Percentiles rank a stretch among this genome's conserved stretches.
These are phyloP conservation scores for Tetraneura akinire DNA, from an alignment of 1,140 invertebrate species.

Conservation along the genomic window DNA sequence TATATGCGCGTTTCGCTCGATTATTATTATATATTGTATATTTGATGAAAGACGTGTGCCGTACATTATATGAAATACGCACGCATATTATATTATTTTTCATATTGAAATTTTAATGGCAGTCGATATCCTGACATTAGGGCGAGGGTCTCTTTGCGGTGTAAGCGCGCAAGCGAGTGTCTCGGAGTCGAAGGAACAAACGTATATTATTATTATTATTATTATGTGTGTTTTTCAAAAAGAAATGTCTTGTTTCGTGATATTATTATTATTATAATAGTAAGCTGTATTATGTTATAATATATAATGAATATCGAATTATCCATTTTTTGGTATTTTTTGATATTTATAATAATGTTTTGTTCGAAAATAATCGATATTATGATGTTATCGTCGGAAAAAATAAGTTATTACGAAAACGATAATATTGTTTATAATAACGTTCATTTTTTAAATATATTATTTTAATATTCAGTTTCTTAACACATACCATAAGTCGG, in stretches of 20 bases:
- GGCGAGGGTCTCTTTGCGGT: not conserved
- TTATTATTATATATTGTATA: constrained; percentile 28
- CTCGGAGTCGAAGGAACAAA: not conserved
- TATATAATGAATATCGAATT: too few species aligned
- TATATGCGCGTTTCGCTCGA: constrained; percentile 5
- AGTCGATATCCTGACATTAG: constrained; percentile 31
- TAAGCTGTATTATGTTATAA: too few species aligned
- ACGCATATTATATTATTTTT: not conserved
- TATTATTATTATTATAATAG: too few species aligned
- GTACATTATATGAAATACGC: not conserved
- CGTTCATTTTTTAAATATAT: too few species aligned
- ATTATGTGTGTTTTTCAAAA: not conserved
- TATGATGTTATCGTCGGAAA: too few species aligned
- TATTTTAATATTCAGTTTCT: too few species aligned
- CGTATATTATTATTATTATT: not conserved
- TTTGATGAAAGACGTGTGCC: not conserved
- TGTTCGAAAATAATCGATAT: too few species aligned
- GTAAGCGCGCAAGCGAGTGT: not conserved
- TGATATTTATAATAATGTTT: too few species aligned
- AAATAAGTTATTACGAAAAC: too few species aligned
- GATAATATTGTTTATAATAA: too few species aligned
- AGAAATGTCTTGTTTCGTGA: not conserved
- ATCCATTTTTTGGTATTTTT: too few species aligned
- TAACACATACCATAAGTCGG: too few species aligned
- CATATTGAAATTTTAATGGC: constrained; percentile 37